Percentiles rank a stretch among this genome's conserved stretches.
These are phyloP conservation scores for Porites rus DNA, from an alignment of 92 coral and sea anemone species.

Conservation along the genomic window DNA sequence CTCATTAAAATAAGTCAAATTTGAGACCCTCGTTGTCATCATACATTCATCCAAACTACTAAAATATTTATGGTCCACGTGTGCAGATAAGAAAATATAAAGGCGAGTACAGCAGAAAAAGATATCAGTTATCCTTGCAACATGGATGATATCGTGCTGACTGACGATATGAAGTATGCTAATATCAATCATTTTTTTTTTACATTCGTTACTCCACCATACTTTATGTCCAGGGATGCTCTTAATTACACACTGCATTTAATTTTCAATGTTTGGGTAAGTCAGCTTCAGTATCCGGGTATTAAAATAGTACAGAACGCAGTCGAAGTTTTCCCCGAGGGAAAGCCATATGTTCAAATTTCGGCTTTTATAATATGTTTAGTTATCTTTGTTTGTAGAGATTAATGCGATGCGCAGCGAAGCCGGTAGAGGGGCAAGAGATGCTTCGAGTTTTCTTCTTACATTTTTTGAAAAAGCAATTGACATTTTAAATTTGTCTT, in stretches of 20 bases:
- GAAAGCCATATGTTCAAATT: too few relatives aligned
- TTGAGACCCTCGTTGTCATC: too few relatives aligned
- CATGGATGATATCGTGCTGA: neutral
- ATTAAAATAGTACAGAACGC: neutral
- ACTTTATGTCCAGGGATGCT: conserved; percentile 1
- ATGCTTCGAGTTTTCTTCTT: too few relatives aligned
- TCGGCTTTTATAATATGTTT: too few relatives aligned
- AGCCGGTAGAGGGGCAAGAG: too few relatives aligned
- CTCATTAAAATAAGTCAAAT: too few relatives aligned
- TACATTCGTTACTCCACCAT: neutral
- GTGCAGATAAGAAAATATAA: neutral
- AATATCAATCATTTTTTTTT: neutral
- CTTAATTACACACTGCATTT: neutral
- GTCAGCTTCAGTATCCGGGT: conserved; percentile 1
- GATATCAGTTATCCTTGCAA: neutral
- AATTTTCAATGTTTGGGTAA: neutral
- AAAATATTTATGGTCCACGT: neutral
- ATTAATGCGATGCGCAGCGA: too few relatives aligned
- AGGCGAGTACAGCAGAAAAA: neutral
- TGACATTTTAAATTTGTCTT: too few relatives aligned
- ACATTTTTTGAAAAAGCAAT: too few relatives aligned
- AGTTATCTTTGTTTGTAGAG: too few relatives aligned
- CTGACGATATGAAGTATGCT: neutral
- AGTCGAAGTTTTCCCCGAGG: too few relatives aligned
- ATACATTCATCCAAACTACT: too few relatives aligned